These are phyloP conservation scores for Trichogramma dendrolimi DNA, from an alignment of 2,888 invertebrate species.

Conservation along the genomic window DNA sequence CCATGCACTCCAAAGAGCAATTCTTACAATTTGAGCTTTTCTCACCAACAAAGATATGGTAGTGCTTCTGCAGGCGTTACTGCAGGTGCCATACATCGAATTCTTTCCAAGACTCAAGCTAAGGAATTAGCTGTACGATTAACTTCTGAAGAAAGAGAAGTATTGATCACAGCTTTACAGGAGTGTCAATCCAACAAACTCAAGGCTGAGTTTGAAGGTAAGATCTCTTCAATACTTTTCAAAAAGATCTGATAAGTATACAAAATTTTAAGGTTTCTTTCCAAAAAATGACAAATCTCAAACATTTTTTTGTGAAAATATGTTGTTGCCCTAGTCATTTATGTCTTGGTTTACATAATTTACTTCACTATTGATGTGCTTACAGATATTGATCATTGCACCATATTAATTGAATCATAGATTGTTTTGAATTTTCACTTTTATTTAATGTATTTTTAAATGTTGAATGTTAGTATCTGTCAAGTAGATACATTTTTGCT, in stretches of 20 bases:
- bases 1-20: conserved; percentile 2
- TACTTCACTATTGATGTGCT: neutral
- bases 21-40: neutral
- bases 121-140: conserved; percentile 69
- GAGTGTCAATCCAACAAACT: conserved; percentile 71
- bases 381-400: conserved; percentile 12
- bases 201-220: conserved; percentile 78
- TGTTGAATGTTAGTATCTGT: conserved; percentile 21
- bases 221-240: conserved; percentile 28
- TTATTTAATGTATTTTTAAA: conserved; percentile 10
- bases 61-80: conserved; percentile 34
- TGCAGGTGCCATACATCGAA: conserved; percentile 30
- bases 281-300: conserved; percentile 5
- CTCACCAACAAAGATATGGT: conserved; percentile 21
- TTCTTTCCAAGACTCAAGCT: conserved; percentile 67
- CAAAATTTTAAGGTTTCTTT: conserved; percentile 3
- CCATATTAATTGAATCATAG: conserved; percentile 14
- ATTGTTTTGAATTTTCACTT: conserved; percentile 11
- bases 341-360: conserved; percentile 14
- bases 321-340: conserved; percentile 14
- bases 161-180: conserved; percentile 65
- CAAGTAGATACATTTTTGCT: conserved; percentile 13
- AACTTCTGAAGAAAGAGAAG: conserved; percentile 68
- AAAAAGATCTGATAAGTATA: conserved; percentile 2
- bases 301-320: conserved; percentile 3